Base-by-base conservation (phyloP, 1,140 invertebrate genomes). In the Rhynchophorus ferrugineus region DNA sequence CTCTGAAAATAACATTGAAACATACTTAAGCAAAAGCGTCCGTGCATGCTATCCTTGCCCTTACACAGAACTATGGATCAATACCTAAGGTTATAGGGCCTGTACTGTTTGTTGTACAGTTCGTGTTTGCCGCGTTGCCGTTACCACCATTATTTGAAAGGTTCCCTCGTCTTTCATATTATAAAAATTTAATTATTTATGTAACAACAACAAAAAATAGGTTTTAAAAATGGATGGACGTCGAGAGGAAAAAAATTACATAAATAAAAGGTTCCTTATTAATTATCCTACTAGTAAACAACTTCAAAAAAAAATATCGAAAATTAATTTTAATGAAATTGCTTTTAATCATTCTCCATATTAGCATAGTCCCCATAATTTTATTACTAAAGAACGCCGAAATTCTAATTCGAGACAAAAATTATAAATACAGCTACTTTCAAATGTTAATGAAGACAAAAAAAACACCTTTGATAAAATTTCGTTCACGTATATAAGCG, bases 71-170 rank as follows among this genome's bases (percentile, higher is more conserved):
- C 24, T 35, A 45, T 34, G 46, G 53, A 55, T 55, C 53, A 55
- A 55, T 55, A 55, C 46, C 46, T 47, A 37, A 55, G 53, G 53
- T 44, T 44, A 55, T 55, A 49, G 46, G 43, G 53, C 53, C 53
- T 55, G 46, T 55, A 55, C 45, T 48, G 52, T 54, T 55, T 55
- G 53, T 55, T 47, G 36, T 44, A 47, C 53, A 6, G 45, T 49
- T 55, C 42, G 49, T 55, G 46, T 49, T 55, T 44, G 53, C 53
- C 42, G 22, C 35, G 53, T 55, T 55, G 53, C 53, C 53, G 43
- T 24, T 43, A 54, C 36, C 43, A 16, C 22, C 41, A 47, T 35
- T 54, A 54, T 54, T 52, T n/a, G n/a, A 44, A 20, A 29, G 38
- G n/a, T 20, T 35, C 44, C 50, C 43, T 21, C 42, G 44, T 34